A percentile compares a stretch with the other conserved stretches of the same genome.
Conservation (phyloP, 1,140 invertebrate species). For the Pygmarrhopalites habei region DNA sequence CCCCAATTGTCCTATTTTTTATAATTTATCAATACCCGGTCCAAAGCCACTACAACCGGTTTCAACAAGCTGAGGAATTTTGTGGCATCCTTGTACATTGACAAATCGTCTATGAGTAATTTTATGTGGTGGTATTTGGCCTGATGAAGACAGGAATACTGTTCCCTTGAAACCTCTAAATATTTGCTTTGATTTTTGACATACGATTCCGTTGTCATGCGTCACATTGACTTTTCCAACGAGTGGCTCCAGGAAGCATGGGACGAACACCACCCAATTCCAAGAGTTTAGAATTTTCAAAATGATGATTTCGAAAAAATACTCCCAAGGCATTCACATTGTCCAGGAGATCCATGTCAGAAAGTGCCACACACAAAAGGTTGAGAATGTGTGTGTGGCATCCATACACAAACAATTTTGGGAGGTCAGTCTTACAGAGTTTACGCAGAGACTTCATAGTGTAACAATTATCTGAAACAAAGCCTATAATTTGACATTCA, state of each 20-base stretch:
- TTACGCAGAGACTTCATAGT: constrained; percentile 3
- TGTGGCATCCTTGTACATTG: not conserved
- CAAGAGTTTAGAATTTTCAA: not conserved
- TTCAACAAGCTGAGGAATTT: not conserved
- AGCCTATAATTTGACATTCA: not conserved
- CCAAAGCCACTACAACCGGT: not conserved
- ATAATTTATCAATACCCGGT: not conserved
- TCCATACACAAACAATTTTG: constrained; percentile 4
- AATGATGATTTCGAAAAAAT: constrained; percentile 22
- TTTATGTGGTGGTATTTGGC: constrained; percentile 23
- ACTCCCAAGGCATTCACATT: constrained; percentile 7
- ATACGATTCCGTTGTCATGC: constrained; percentile 7
- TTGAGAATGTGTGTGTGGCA: constrained; percentile 19
- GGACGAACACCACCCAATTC: constrained; percentile 1
- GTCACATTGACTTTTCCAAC: constrained; percentile 24
- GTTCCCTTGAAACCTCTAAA: constrained; percentile 19
- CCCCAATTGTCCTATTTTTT: not conserved
- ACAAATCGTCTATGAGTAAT: not conserved
- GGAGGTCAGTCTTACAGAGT: not conserved
- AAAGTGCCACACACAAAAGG: constrained; percentile 14
- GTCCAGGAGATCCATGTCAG: not conserved
- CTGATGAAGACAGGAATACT: not conserved
- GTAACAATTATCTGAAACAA: constrained; percentile 11
- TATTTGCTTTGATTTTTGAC: constrained; percentile 21
- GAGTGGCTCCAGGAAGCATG: not conserved